Conservation (phyloP, 2,888 invertebrate genomes). For the Dendrolimus houi region DNA sequence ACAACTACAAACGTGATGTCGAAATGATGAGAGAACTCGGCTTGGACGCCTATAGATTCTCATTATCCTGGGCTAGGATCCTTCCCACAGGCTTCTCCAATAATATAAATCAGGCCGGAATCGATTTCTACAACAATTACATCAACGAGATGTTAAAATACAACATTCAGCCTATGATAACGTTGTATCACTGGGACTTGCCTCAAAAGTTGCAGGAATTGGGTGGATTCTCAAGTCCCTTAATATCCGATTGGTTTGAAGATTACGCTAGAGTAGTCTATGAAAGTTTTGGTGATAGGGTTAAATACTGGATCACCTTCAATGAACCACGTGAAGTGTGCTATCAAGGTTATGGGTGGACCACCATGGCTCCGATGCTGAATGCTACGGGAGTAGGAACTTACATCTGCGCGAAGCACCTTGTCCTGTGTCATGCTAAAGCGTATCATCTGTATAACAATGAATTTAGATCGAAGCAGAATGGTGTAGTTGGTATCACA, state of each 20-base stretch:
- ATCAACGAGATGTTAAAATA: conserved; percentile 77
- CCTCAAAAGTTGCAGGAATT: conserved; percentile 67
- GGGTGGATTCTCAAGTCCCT: conserved; percentile 65
- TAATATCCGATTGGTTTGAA: conserved; percentile 56
- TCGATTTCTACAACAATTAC: conserved; percentile 79
- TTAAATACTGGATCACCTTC: conserved; percentile 73
- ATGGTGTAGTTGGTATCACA: conserved; percentile 31
- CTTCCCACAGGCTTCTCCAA: conserved; percentile 72
- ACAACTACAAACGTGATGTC: conserved; percentile 74
- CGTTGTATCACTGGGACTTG: conserved; percentile 72
- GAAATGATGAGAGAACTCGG: conserved; percentile 55
- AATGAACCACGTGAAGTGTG: conserved; percentile 70
- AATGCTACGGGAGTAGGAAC: conserved; percentile 51
- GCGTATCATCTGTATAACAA: conserved; percentile 48
- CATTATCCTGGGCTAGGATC: conserved; percentile 78
- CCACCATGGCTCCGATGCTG: conserved; percentile 35
- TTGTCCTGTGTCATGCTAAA: conserved; percentile 72
- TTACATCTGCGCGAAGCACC: conserved; percentile 63
- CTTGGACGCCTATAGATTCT: conserved; percentile 68
- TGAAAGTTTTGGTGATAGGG: conserved; percentile 60
- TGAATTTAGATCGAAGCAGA: conserved; percentile 32
- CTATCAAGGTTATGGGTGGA: conserved; percentile 50
- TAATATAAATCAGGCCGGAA: conserved; percentile 72
- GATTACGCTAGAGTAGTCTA: conserved; percentile 60
- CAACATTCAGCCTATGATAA: conserved; percentile 76